These are phyloP conservation scores for Micronycteris hirsuta DNA, from an alignment of 2,113 vertebrate species.

Conservation along the genomic window DNA sequence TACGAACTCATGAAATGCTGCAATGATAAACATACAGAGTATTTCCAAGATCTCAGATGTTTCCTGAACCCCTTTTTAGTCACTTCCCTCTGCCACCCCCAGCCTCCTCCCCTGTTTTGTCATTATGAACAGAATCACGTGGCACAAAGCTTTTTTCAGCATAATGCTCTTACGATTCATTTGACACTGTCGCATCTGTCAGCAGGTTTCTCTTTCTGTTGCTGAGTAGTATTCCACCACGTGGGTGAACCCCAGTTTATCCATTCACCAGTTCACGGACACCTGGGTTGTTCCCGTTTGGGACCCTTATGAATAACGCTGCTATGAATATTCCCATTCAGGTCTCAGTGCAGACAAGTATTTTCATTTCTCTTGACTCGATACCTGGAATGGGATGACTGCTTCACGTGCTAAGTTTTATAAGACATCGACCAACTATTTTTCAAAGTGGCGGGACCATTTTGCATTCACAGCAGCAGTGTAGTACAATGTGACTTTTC, in stretches of 20 bases:
- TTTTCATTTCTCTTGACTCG: not conserved
- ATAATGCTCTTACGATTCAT: not conserved
- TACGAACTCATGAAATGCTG: not conserved
- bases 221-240: not conserved
- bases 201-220: not conserved
- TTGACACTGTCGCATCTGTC: not conserved
- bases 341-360: not conserved
- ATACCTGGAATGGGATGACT: not conserved
- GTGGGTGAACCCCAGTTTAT: not conserved
- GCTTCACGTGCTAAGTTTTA: not conserved
- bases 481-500: not conserved
- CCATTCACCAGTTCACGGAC: not conserved
- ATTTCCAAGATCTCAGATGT: not conserved
- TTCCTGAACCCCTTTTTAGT: not conserved
- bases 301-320: not conserved
- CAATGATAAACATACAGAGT: not conserved
- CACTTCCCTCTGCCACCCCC: not conserved
- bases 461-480: not conserved
- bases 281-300: not conserved
- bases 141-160: not conserved
- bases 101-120: not conserved
- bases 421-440: not conserved
- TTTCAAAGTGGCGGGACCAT: not conserved
- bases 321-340: not conserved
- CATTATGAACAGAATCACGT: not conserved